Conservation (phyloP, 1,140 invertebrate species). For the Brachionus manjavacas region DNA sequence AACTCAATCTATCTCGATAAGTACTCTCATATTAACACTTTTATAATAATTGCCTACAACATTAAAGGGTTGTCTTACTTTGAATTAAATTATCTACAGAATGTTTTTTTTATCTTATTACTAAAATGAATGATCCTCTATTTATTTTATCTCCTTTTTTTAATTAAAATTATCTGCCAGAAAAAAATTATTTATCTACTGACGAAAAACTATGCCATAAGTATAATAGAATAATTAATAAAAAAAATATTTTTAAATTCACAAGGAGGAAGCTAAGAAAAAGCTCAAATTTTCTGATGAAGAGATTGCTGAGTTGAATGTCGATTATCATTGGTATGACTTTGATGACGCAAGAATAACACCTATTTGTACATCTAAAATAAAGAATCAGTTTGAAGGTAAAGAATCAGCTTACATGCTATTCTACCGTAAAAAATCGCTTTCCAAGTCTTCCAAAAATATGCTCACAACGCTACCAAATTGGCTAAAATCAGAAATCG, state of each 20-base stretch:
- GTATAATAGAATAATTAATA: no score
- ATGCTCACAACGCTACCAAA: not conserved
- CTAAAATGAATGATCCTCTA: no score
- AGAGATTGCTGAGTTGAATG: not conserved
- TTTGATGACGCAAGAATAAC: slow-evolving; percentile 53
- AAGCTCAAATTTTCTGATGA: slow-evolving; percentile 5
- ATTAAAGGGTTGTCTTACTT: no score
- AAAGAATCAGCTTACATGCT: slow-evolving; percentile 57
- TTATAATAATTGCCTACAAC: no score
- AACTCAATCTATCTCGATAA: no score
- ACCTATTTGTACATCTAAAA: slow-evolving; percentile 49
- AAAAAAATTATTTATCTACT: no score
- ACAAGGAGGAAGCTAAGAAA: slow-evolving; percentile 44
- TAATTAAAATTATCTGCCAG: no score
- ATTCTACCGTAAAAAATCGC: slow-evolving; percentile 50
- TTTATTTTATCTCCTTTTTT: no score
- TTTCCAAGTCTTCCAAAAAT: slow-evolving; percentile 44
- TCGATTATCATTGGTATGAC: slow-evolving; percentile 49
- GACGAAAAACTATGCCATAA: no score
- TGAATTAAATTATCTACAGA: no score
- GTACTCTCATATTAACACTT: no score
- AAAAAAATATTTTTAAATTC: not conserved
- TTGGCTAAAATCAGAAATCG: not conserved
- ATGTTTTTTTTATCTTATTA: no score
- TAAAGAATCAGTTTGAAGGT: slow-evolving; percentile 53